phyloP scores from a whole-genome alignment of 1,140 invertebrate genomes.

The Hylyphantes graminicola region DNA sequence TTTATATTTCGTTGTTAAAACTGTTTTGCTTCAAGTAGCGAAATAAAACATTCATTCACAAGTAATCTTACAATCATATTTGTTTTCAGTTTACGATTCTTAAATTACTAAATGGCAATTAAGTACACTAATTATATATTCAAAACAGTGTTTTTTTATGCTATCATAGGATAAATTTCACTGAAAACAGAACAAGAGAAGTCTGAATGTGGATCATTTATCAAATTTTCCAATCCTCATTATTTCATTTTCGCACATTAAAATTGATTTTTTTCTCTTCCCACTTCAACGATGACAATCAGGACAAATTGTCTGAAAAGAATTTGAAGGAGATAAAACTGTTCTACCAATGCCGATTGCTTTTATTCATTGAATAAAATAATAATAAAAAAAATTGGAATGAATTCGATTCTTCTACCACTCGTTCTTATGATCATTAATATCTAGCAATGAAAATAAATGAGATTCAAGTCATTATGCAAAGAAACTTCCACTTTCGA shows the following conservation, averaged over 20 bases:
- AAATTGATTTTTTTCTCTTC: background rate
- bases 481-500: background rate
- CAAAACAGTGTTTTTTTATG: background rate
- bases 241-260: background rate
- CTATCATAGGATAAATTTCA: background rate
- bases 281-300: background rate
- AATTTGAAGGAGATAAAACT: background rate
- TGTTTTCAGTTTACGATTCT: too few relatives aligned
- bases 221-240: background rate
- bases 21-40: too few relatives aligned
- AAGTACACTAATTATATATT: too few relatives aligned
- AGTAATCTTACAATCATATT: too few relatives aligned
- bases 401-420: too few relatives aligned
- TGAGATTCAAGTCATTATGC: slow-evolving; percentile 17
- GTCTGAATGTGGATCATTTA: background rate
- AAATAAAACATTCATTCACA: too few relatives aligned
- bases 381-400: slow-evolving; percentile 14
- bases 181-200: background rate
- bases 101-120: too few relatives aligned
- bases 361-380: slow-evolving; percentile 39
- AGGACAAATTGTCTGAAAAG: slow-evolving; percentile 21
- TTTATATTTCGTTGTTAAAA: too few relatives aligned
- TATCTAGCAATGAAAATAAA: slow-evolving; percentile 48
- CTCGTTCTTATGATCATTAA: slow-evolving; percentile 28
- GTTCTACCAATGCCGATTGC: background rate